Base-by-base conservation (phyloP, 2,888 invertebrate genomes). In the Limenitis camilla region DNA sequence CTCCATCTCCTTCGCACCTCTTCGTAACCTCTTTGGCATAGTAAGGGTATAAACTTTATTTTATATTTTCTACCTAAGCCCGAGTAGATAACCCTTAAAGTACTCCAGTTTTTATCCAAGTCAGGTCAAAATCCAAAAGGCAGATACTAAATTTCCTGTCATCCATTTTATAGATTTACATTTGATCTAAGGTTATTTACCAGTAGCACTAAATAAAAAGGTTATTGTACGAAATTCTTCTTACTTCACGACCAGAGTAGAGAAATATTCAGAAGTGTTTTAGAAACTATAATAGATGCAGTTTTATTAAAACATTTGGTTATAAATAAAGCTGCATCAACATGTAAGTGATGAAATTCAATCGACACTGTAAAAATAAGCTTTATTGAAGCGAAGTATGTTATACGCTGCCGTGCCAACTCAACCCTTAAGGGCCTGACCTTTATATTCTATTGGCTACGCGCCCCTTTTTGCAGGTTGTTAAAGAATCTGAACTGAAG, bases 401-500 rank as follows among this genome's bases (percentile, higher is more conserved):
- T 81, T 81, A 79, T 74, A 70, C 66, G 72, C 74, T 62, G 80
- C 71, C 84, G 84, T 84, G 86, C 85, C 69, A 77, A 80, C 72
- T 79, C 62, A 53, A 72, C 88, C 64, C 52, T 56, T 54, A 7
- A 59, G 76, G 75, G 74, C 69, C 78, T 83, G 78, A 83, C 84
- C 84, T 72, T 81, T 69, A 67, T 69, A 62, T 58, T 88, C 72
- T 92, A 94, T 91, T 94, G 93, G 90, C 94, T 93, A 91, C 94
- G 91, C 88, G 93, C 92, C 82, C 91, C 91, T 92, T 94, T 94
- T 91, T 93, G 94, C 88, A 93, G 90, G 90, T 92, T 92, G 92
- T 94, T 95, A 94, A 96, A 96, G 93, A 95, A 95, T 92, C 95
- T 92, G 94, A 94, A 96, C 91, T 94, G 94, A 90, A 95, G 94